Percentiles rank a stretch among this genome's conserved stretches.
These are phyloP conservation scores for Lerema accius DNA, from an alignment of 1,140 invertebrate species.

Conservation along the genomic window DNA sequence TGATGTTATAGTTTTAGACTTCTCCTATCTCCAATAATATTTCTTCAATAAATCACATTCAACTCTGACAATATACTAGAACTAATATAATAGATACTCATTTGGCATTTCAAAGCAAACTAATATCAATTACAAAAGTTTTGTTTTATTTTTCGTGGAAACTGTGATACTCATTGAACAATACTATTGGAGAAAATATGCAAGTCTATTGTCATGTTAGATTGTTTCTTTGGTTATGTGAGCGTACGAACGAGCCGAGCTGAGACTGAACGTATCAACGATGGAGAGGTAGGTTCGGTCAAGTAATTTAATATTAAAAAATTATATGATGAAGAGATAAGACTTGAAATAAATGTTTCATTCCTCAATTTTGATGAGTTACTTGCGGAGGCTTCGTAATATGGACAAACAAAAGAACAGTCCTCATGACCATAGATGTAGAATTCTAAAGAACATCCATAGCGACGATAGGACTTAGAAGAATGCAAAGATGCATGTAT, in stretches of 20 bases:
- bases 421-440: constrained; percentile 80
- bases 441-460: constrained; percentile 46
- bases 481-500: constrained; percentile 74
- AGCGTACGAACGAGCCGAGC: constrained; percentile 71
- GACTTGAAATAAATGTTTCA: constrained; percentile 43
- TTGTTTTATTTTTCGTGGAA: not conserved
- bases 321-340: constrained; percentile 36
- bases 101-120: not conserved
- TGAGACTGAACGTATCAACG: constrained; percentile 73
- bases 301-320: constrained; percentile 50
- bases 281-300: constrained; percentile 78
- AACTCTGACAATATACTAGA: not conserved
- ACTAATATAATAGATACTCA: not conserved
- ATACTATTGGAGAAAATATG: constrained; percentile 75
- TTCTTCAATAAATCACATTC: constrained; percentile 42
- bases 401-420: constrained; percentile 66
- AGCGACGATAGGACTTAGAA: constrained; percentile 66
- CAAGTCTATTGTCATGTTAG: constrained; percentile 81
- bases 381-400: constrained; percentile 70
- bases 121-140: not conserved
- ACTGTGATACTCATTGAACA: constrained; percentile 39
- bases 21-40: constrained; percentile 74
- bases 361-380: constrained; percentile 78
- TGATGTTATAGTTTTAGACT: constrained; percentile 37
- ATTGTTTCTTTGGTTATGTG: constrained; percentile 80